Percentiles rank a stretch among this genome's conserved stretches.
Conservation (phyloP, 2,888 invertebrate genomes). For the Notocelia uddmanniana region DNA sequence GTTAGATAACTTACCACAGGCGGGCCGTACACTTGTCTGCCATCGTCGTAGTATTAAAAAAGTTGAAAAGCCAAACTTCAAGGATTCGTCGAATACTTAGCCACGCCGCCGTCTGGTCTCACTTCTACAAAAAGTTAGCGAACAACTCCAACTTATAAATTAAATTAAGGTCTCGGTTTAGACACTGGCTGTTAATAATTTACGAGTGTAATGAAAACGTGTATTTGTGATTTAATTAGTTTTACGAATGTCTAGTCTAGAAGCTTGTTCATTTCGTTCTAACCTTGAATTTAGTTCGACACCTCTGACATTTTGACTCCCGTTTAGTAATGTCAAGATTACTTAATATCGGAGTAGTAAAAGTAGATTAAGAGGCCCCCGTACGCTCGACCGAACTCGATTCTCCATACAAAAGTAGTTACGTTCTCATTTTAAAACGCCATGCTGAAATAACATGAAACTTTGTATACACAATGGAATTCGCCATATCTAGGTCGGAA, state of each 20-base stretch:
- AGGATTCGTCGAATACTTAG: background rate
- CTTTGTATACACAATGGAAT: too few species aligned
- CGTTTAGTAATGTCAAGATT: background rate
- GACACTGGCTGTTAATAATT: constrained; percentile 26
- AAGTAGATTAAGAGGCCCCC: too few species aligned
- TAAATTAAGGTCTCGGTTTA: constrained; percentile 19
- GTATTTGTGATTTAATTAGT: constrained; percentile 28
- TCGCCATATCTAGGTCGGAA: too few species aligned
- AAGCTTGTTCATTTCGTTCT: constrained; percentile 12
- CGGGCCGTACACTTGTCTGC: too few species aligned
- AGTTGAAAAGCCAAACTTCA: background rate
- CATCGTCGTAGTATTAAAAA: background rate
- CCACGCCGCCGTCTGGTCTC: background rate
- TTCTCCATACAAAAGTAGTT: too few species aligned
- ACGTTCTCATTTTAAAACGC: too few species aligned
- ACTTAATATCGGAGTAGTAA: background rate
- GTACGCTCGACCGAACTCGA: too few species aligned
- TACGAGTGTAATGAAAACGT: constrained; percentile 27
- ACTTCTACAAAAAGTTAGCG: constrained; percentile 8
- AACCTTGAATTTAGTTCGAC: background rate
- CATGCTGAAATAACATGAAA: too few species aligned
- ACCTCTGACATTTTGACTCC: constrained; percentile 1
- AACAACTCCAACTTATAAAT: constrained; percentile 19
- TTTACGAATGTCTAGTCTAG: background rate
- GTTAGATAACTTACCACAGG: too few species aligned